Evolutionary conservation across 2,113 vertebrate species (phyloP), one percentile per base, ranked within the genome.

Genomic region (Microtus montanus): DNA sequence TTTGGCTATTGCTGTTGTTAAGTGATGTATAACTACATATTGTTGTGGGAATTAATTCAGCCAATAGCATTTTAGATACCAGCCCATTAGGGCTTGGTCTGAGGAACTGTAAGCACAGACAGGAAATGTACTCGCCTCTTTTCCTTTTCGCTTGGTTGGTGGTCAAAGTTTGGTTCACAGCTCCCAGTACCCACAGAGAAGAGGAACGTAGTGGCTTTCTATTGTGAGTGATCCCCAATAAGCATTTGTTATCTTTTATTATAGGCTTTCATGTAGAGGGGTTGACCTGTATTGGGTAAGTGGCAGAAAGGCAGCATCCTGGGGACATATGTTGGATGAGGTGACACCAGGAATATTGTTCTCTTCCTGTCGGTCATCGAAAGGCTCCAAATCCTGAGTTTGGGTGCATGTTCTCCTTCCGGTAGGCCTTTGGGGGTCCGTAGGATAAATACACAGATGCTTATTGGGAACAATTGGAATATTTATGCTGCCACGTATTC

Each of bases 301-400:
- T 38, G 63, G 28, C 22, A 88, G 84, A 44, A 24, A 58, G 52
- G 52, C 35, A 20, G 49, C 3, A 38, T 63, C 38, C 3, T 5
- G 33, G 49, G 24, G 85, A 1, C 0, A 14, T 8, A 7, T 64
- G 33, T 20, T 66, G 5, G 20, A 61, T 47, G 7, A n/a, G 7
- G 5, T 35, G 22, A 47, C 30, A 5, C 0, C 5, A 38, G 2
- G 8, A 19, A 11, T 44, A 20, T 3, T n/a, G 0, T 38, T 66
- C 6, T 28, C 35, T 66, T 73, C 5, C 20, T 14, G 3, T 68
- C 58, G 61, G 38, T 75, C n/a, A 24, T 0, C 35, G 33, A 33
- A 44, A 41, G 22, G 5, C 0, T 70, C 54, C 47, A 52, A 4
- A 7, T 82, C 38, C n/a, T n/a, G 64, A 85, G 11, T 10, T 1